These are phyloP conservation scores for Sylvietta virens DNA, from an alignment of 2,113 vertebrate genomes.

Conservation along the genomic window DNA sequence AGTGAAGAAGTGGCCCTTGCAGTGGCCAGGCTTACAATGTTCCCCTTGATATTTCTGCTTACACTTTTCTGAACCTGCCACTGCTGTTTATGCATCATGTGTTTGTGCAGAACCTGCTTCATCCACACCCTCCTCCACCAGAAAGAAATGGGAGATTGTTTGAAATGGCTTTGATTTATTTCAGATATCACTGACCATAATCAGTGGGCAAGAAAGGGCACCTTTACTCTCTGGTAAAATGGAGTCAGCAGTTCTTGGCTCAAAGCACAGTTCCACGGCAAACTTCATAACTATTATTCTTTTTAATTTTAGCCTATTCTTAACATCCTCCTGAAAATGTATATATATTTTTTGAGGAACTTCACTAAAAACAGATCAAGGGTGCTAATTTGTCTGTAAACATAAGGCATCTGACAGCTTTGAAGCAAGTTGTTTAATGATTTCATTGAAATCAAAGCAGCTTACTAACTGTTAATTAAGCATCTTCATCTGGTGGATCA, in stretches of 20 bases:
- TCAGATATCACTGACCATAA: background rate
- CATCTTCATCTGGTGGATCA: background rate
- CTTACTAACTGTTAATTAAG: slow-evolving; percentile 11
- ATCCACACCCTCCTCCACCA: accelerated
- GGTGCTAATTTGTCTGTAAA: background rate
- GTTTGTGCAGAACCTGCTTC: background rate
- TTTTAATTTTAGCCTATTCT: background rate
- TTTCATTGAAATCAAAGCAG: background rate
- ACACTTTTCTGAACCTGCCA: background rate
- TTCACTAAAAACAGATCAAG: background rate
- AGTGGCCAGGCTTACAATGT: background rate
- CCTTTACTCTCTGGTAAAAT: background rate
- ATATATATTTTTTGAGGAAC: background rate
- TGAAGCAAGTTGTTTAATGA: slow-evolving; percentile 15
- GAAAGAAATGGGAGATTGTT: background rate
- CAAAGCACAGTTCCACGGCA: background rate
- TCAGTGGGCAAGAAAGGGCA: background rate
- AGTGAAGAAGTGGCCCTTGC: background rate
- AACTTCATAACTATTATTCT: background rate
- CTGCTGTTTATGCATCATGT: background rate
- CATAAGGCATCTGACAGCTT: background rate
- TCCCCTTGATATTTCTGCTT: background rate
- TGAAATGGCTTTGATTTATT: background rate
- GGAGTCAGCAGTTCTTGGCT: background rate
- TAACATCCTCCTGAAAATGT: background rate